phyloP scores from a whole-genome alignment of 2,797 vertebrate species.

The Sebastes hopkinsi region DNA sequence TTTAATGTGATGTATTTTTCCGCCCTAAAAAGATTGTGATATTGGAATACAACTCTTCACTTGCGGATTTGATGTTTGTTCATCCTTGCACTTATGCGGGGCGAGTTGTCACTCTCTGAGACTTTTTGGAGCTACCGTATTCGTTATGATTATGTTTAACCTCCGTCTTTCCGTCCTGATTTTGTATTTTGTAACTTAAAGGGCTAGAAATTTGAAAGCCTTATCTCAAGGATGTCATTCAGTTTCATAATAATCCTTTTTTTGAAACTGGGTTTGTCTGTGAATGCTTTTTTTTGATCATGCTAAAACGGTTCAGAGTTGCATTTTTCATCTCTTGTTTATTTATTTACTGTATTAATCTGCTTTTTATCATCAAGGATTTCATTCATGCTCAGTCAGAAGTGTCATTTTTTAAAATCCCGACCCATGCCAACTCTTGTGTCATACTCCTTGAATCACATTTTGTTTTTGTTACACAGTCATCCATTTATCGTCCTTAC shows the following conservation, averaged over 20 bases:
- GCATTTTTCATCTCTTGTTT: conserved; percentile 17
- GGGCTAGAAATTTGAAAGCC: conserved; percentile 60
- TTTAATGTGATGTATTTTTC: background rate
- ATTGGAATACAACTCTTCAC: background rate
- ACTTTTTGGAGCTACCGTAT: conserved; percentile 46
- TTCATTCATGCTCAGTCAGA: conserved; percentile 3
- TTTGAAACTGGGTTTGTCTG: conserved; percentile 22
- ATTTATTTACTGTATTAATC: conserved; percentile 53
- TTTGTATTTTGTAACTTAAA: conserved; percentile 49
- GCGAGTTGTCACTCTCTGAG: conserved; percentile 16
- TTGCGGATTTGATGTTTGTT: conserved; percentile 6
- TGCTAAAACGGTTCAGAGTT: background rate
- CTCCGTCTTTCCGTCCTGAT: conserved; percentile 57
- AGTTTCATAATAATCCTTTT: conserved; percentile 22
- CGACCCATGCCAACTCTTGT: conserved; percentile 1
- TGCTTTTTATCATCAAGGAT: conserved; percentile 1
- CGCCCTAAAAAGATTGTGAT: background rate
- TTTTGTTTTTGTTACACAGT: background rate
- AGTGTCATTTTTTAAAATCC: conserved; percentile 9
- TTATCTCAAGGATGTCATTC: conserved; percentile 65
- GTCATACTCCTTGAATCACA: background rate
- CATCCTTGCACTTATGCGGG: conserved; percentile 48
- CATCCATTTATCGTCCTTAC: background rate
- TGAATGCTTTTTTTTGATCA: conserved; percentile 42
- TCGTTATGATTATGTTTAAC: conserved; percentile 46